Conservation (phyloP, 2,113 vertebrate genomes). For the Theristicus caerulescens region DNA sequence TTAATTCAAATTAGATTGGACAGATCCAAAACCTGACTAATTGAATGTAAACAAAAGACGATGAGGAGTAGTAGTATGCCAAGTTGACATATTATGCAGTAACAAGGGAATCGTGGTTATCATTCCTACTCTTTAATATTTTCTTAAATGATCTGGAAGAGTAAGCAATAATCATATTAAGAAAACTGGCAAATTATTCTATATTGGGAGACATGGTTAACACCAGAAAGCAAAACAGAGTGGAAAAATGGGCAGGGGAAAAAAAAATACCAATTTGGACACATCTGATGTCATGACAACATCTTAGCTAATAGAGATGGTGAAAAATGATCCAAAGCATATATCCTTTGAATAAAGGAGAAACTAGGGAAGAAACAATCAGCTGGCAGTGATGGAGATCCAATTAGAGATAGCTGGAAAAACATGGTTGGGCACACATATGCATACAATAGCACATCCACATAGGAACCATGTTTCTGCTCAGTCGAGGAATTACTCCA, state of each 20-base stretch:
- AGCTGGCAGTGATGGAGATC: neutral
- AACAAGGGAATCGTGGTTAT: neutral
- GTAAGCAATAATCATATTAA: neutral
- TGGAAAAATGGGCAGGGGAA: neutral
- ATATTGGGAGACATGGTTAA: neutral
- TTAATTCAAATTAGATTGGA: conserved; percentile 10
- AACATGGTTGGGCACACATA: neutral
- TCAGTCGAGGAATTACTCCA: neutral
- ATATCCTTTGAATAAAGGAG: neutral
- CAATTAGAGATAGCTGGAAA: neutral
- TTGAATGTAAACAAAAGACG: neutral
- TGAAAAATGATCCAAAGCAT: neutral
- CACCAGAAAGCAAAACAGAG: neutral
- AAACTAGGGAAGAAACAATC: neutral
- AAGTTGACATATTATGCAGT: neutral
- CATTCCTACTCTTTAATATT: neutral
- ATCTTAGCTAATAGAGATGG: neutral
- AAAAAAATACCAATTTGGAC: neutral
- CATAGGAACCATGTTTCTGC: rapidly evolving
- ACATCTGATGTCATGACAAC: neutral
- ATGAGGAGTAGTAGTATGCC: neutral
- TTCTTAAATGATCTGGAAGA: neutral
- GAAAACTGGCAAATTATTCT: neutral
- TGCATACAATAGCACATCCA: neutral
- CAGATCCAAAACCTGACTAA: conserved; percentile 1